phyloP scores from a whole-genome alignment of 2,888 invertebrate genomes.

The Neoitamus cyanurus region DNA sequence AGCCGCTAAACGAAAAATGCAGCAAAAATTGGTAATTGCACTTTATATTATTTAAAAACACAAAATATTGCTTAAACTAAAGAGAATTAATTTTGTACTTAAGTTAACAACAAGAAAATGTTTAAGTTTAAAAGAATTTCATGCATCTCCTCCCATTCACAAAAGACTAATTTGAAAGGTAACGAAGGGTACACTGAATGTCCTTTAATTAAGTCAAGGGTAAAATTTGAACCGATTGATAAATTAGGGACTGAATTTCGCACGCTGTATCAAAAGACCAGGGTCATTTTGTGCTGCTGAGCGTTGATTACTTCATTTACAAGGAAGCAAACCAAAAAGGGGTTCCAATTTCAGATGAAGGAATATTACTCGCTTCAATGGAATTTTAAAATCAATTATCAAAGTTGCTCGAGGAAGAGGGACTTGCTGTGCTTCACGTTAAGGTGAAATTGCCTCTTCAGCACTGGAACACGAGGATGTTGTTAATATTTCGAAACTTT shows the following conservation, averaged over 20 bases:
- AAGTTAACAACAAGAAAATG: background rate
- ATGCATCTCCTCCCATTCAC: background rate
- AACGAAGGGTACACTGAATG: background rate
- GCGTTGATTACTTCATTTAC: background rate
- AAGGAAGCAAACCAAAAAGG: background rate
- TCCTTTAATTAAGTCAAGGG: background rate
- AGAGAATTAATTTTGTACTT: background rate
- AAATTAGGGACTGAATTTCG: background rate
- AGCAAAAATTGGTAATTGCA: no score
- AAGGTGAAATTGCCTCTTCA: background rate
- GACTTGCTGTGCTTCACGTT: background rate
- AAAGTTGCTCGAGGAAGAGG: background rate
- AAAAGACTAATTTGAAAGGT: background rate
- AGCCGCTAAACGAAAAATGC: no score
- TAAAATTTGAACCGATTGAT: background rate
- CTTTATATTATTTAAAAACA: no score
- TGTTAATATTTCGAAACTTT: background rate
- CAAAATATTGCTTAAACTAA: background rate
- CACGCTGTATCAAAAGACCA: background rate
- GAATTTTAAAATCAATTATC: background rate
- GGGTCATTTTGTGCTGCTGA: background rate
- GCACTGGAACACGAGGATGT: no score
- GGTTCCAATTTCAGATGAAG: background rate
- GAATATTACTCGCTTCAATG: background rate
- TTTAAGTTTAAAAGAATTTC: background rate